Evolutionary conservation across 2,113 vertebrate species (phyloP).

Genomic region (Lampris megalopsis): DNA sequence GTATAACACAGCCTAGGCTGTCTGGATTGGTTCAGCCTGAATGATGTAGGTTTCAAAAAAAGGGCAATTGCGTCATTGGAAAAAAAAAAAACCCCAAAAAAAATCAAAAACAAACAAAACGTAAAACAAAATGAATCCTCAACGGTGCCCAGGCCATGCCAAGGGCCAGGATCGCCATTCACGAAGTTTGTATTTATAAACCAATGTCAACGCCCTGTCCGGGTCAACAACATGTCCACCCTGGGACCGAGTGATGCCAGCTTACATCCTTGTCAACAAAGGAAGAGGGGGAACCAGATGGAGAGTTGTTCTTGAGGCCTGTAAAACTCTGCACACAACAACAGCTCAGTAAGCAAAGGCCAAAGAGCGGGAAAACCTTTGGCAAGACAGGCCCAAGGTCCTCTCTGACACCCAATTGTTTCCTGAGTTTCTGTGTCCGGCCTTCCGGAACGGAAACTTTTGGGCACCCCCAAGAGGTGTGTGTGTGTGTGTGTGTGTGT

Average conservation of each 20-base stretch:
- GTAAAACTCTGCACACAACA: conserved; percentile 44
- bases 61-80: no score
- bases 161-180: conserved; percentile 3
- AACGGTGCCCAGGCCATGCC: neutral
- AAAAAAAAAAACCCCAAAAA: no score
- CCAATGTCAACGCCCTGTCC: conserved; percentile 48
- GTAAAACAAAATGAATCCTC: conserved; percentile 21
- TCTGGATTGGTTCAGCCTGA: no score
- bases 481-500: conserved; percentile 9
- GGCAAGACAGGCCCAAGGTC: conserved; percentile 38
- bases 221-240: conserved; percentile 31
- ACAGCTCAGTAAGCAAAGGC: conserved; percentile 24
- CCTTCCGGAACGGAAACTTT: conserved; percentile 72
- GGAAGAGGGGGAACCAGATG: conserved; percentile 76
- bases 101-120: neutral
- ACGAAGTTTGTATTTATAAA: conserved; percentile 39
- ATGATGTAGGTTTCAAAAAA: no score
- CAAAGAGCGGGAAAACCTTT: conserved; percentile 40
- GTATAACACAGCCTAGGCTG: no score
- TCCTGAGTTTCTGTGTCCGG: conserved; percentile 70
- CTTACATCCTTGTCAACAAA: conserved; percentile 64
- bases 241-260: conserved; percentile 53
- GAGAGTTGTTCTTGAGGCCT: conserved; percentile 52
- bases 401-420: conserved; percentile 73
- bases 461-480: conserved; percentile 57